A percentile compares a stretch with the other conserved stretches of the same genome.
Evolutionary conservation across 2,797 vertebrate species (phyloP).

Genomic region (Melanogrammus aeglefinus): DNA sequence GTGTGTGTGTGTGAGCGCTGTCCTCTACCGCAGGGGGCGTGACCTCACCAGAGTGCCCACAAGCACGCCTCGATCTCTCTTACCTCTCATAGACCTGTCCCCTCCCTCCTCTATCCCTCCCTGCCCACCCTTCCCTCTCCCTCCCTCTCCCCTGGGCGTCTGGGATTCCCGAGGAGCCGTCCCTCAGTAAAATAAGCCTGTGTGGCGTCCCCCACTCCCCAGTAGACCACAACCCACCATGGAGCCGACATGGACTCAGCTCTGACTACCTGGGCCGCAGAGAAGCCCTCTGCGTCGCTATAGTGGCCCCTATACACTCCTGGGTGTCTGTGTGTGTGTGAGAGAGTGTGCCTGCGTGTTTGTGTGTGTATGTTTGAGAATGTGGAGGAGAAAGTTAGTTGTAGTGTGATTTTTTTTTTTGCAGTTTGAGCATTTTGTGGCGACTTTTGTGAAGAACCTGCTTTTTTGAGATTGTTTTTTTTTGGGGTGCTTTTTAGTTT

Average conservation of each 20-base stretch:
- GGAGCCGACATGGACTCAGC: slow-evolving; percentile 60
- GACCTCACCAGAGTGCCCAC: background rate
- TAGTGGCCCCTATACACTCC: slow-evolving; percentile 43
- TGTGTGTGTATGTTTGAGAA: slow-evolving; percentile 11
- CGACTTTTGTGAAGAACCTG: slow-evolving; percentile 35
- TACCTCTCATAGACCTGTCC: slow-evolving; percentile 13
- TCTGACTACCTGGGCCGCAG: slow-evolving; percentile 64
- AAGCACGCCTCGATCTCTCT: slow-evolving; percentile 6
- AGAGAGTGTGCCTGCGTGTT: slow-evolving; percentile 29
- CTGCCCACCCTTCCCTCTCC: slow-evolving; percentile 39
- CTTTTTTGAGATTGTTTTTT: slow-evolving; percentile 6
- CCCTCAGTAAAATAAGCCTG: slow-evolving; percentile 71
- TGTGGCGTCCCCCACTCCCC: slow-evolving; percentile 34
- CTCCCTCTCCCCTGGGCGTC: slow-evolving; percentile 67
- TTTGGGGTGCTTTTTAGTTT: background rate
- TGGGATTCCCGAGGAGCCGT: slow-evolving; percentile 89
- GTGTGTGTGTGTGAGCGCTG: background rate
- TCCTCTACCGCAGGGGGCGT: background rate
- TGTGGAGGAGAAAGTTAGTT: background rate
- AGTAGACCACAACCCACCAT: slow-evolving; percentile 73
- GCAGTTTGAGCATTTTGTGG: slow-evolving; percentile 18
- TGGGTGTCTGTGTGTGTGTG: slow-evolving; percentile 32
- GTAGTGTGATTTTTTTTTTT: background rate
- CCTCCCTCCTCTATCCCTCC: slow-evolving; percentile 1
- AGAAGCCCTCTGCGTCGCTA: slow-evolving; percentile 59